Conservation (phyloP, 1,140 invertebrate genomes). For the Pararge aegeria region DNA sequence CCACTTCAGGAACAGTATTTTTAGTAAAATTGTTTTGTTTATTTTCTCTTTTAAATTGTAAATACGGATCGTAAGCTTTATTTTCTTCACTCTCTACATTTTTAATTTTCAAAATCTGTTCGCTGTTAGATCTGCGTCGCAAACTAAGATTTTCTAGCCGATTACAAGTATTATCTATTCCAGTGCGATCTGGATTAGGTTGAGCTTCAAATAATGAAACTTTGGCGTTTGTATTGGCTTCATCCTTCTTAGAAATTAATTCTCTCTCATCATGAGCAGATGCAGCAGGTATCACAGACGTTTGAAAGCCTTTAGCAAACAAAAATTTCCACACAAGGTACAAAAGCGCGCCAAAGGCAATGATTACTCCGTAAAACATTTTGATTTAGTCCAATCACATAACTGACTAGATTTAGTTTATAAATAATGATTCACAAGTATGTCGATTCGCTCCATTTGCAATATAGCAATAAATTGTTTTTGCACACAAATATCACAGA, state of each 20-base stretch:
- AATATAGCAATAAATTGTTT: slow-evolving; percentile 44
- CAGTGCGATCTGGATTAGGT: background rate
- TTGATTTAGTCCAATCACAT: slow-evolving; percentile 55
- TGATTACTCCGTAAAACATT: slow-evolving; percentile 62
- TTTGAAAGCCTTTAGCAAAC: slow-evolving; percentile 30
- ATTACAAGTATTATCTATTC: background rate
- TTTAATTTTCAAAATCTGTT: background rate
- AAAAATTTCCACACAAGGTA: slow-evolving; percentile 62
- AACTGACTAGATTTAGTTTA: slow-evolving; percentile 59
- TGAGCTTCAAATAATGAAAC: background rate
- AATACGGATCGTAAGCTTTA: background rate
- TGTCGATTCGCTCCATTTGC: slow-evolving; percentile 47
- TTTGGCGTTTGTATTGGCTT: background rate
- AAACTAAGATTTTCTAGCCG: background rate
- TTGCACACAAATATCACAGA: slow-evolving; percentile 44
- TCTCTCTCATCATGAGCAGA: background rate
- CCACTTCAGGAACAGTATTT: background rate
- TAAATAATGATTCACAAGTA: slow-evolving; percentile 30
- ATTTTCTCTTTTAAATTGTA: background rate
- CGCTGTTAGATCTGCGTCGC: background rate
- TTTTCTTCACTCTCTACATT: background rate
- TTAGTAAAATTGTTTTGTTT: background rate
- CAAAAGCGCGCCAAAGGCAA: slow-evolving; percentile 49
- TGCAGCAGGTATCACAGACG: background rate
- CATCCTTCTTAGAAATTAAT: background rate